Evolutionary conservation across 2,113 vertebrate genomes (phyloP).

Genomic region (Dromaius novaehollandiae): DNA sequence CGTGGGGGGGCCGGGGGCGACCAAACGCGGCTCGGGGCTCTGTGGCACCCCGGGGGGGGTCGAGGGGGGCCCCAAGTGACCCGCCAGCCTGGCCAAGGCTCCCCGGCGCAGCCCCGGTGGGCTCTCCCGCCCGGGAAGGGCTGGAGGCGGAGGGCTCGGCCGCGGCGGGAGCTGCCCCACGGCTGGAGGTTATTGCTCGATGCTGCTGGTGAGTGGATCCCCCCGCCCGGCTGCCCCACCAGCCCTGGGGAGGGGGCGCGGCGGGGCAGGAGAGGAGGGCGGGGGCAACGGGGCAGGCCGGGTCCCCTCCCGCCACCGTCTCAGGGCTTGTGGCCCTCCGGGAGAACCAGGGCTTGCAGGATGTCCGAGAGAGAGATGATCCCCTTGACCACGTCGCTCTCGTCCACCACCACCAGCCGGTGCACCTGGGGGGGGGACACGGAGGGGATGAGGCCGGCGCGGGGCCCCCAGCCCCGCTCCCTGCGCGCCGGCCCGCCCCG

Average conservation of each 20-base stretch:
- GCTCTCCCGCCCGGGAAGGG: background rate
- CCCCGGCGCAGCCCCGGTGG: fast-evolving
- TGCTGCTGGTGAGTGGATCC: conserved; percentile 13
- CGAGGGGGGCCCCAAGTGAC: fast-evolving
- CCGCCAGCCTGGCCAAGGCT: fast-evolving
- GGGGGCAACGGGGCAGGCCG: background rate
- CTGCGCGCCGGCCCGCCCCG: background rate
- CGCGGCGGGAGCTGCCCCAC: background rate
- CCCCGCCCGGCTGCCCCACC: background rate
- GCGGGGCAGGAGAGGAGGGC: background rate
- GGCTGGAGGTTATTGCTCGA: conserved; percentile 31
- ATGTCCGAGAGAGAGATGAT: conserved; percentile 96
- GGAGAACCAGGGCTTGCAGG: conserved; percentile 92
- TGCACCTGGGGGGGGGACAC: conserved; percentile 82
- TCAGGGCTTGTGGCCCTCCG: conserved; percentile 72
- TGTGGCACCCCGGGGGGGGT: background rate
- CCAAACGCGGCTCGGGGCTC: background rate
- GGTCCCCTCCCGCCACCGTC: background rate
- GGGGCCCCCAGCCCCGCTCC: background rate
- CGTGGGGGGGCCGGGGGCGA: no score
- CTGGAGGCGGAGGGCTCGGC: background rate
- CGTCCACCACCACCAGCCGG: conserved; percentile 94
- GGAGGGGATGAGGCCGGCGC: background rate
- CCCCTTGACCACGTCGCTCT: conserved; percentile 92
- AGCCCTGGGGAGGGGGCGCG: background rate